A percentile compares a stretch with the other conserved stretches of the same genome.
These are phyloP conservation scores for Drosophila lacteicornis DNA, from an alignment of 1,140 invertebrate species.

Conservation along the genomic window DNA sequence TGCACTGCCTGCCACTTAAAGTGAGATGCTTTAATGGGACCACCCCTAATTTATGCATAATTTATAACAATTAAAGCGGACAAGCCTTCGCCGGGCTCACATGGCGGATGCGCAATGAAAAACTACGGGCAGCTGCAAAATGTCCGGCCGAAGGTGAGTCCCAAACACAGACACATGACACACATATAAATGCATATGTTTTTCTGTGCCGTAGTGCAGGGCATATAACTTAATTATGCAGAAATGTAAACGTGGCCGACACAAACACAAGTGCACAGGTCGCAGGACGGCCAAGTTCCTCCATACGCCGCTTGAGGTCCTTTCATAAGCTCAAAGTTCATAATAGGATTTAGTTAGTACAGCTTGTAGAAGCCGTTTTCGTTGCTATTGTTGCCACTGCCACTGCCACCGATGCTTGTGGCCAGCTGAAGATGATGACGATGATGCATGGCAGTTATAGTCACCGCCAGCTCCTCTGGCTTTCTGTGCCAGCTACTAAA, in stretches of 20 bases:
- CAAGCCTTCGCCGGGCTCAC: conserved; percentile 34
- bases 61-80: conserved; percentile 74
- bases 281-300: conserved; percentile 40
- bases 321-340: conserved; percentile 79
- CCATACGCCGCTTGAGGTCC: conserved; percentile 74
- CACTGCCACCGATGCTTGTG: conserved; percentile 28
- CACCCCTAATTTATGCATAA: conserved; percentile 56
- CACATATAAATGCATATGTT: conserved; percentile 29
- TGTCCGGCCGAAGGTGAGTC: conserved; percentile 48
- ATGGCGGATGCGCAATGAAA: conserved; percentile 66
- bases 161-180: conserved; percentile 3
- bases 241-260: conserved; percentile 67
- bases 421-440: conserved; percentile 60
- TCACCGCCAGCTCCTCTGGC: conserved; percentile 14
- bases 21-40: conserved; percentile 46
- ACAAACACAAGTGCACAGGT: conserved; percentile 12
- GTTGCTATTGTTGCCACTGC: conserved; percentile 40
- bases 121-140: conserved; percentile 47
- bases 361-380: conserved; percentile 59
- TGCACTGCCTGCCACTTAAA: conserved; percentile 30
- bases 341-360: conserved; percentile 79
- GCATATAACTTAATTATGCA: conserved; percentile 82
- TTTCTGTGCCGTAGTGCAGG: conserved; percentile 45
- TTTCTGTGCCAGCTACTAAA: conserved; percentile 28
- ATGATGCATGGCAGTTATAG: conserved; percentile 64